Evolutionary conservation across 2,888 invertebrate genomes (phyloP).

Genomic region (Margaritifera margaritifera): DNA sequence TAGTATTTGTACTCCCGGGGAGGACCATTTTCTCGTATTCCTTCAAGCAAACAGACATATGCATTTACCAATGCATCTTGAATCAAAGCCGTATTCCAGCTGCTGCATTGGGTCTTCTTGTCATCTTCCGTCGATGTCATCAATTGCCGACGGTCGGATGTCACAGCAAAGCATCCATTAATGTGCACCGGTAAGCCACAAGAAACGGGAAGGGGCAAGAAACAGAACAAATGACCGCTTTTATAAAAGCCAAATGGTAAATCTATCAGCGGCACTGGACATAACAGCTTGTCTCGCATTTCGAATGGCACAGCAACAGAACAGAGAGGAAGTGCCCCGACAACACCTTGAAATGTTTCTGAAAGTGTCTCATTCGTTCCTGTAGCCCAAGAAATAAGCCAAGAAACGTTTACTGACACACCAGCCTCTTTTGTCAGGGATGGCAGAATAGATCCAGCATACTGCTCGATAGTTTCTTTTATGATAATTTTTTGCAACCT

Average conservation of each 20-base stretch:
- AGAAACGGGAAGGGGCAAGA: constrained; percentile 60
- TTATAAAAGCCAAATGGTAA: constrained; percentile 35
- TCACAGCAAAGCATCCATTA: constrained; percentile 34
- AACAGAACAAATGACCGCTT: constrained; percentile 46
- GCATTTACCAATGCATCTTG: constrained; percentile 22
- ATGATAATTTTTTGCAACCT: too few species aligned
- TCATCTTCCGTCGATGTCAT: constrained; percentile 54
- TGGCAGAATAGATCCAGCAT: too few species aligned
- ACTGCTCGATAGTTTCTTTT: too few species aligned
- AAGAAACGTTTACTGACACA: constrained; percentile 1
- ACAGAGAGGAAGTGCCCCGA: constrained; percentile 33
- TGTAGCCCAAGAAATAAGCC: constrained; percentile 37
- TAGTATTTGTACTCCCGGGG: too few species aligned
- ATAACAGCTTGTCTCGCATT: neutral
- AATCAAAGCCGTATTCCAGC: constrained; percentile 28
- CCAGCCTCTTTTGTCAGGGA: too few species aligned
- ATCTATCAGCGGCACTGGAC: neutral
- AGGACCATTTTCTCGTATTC: neutral
- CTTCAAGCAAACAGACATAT: constrained; percentile 20
- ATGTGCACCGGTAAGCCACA: constrained; percentile 61
- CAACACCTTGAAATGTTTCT: constrained; percentile 6
- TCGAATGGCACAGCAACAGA: constrained; percentile 20
- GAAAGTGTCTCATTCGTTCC: constrained; percentile 12
- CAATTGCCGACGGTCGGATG: constrained; percentile 55
- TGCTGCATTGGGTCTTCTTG: constrained; percentile 24